Evolutionary conservation across 2,888 invertebrate genomes (phyloP).

Genomic region (Uloborus plumipes): DNA sequence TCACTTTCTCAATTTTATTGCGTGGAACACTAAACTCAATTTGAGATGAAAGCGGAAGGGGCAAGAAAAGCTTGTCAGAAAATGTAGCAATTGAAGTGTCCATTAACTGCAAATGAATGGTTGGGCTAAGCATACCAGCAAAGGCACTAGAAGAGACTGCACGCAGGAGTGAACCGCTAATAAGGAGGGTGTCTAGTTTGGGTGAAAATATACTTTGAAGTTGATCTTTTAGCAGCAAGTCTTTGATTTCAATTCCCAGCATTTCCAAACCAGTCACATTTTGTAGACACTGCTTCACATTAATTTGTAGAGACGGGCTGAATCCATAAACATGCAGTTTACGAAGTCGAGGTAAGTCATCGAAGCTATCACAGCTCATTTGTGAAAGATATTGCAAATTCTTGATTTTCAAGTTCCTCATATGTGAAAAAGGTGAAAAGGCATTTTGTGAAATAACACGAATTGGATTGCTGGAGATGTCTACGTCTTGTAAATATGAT

Average conservation of each 20-base stretch:
- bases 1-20: conserved; percentile 82
- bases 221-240: conserved; percentile 80
- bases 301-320: conserved; percentile 80
- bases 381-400: conserved; percentile 80
- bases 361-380: conserved; percentile 87
- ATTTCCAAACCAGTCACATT: conserved; percentile 79
- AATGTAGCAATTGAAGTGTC: conserved; percentile 85
- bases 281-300: conserved; percentile 87
- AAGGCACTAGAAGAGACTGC: conserved; percentile 86
- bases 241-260: conserved; percentile 88
- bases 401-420: conserved; percentile 77
- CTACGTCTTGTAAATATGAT: conserved; percentile 80
- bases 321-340: conserved; percentile 81
- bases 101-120: conserved; percentile 80
- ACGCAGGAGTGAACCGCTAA: conserved; percentile 82
- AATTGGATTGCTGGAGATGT: conserved; percentile 88
- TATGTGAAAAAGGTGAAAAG: conserved; percentile 80
- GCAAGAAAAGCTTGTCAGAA: conserved; percentile 87
- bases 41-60: conserved; percentile 87
- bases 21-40: conserved; percentile 84
- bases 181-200: conserved; percentile 80
- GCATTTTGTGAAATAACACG: conserved; percentile 82
- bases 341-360: conserved; percentile 79
- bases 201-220: conserved; percentile 84
- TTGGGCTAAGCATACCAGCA: conserved; percentile 79